Percentiles rank a stretch among this genome's conserved stretches.
phyloP scores from a whole-genome alignment of 2,797 vertebrate species.

The Melanogrammus aeglefinus region DNA sequence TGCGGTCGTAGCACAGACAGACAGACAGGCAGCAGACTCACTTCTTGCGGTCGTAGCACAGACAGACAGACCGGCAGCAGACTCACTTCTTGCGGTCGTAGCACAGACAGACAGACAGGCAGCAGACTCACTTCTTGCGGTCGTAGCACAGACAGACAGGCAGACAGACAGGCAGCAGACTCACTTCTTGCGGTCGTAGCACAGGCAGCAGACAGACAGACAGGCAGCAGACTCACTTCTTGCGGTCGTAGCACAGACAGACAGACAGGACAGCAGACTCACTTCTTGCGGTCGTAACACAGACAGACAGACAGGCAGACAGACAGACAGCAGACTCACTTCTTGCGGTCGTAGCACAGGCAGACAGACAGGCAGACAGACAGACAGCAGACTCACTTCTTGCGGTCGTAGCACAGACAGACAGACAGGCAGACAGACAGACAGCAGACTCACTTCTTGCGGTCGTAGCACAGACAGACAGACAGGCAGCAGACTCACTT shows the following conservation, averaged over 20 bases:
- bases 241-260: constrained; percentile 54
- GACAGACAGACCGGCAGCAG: neutral
- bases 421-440: neutral
- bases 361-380: constrained; percentile 31
- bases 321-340: constrained; percentile 44
- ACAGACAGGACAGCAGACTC: constrained; percentile 20
- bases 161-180: constrained; percentile 5
- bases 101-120: constrained; percentile 3
- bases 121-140: constrained; percentile 61
- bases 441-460: constrained; percentile 59
- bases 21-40: constrained; percentile 31
- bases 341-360: constrained; percentile 64
- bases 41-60: constrained; percentile 65
- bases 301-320: neutral
- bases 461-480: constrained; percentile 47
- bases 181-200: constrained; percentile 69
- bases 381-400: constrained; percentile 54
- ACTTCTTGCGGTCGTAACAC: constrained; percentile 68
- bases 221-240: constrained; percentile 54
- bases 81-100: constrained; percentile 69
- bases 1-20: constrained; percentile 54
- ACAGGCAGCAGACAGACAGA: constrained; percentile 25
- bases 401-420: constrained; percentile 54
- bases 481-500: constrained; percentile 49
- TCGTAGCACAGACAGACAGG: constrained; percentile 45